Percentiles rank a stretch among this genome's conserved stretches.
Evolutionary conservation across 2,797 vertebrate species (phyloP).

Genomic region (Mycteria americana): DNA sequence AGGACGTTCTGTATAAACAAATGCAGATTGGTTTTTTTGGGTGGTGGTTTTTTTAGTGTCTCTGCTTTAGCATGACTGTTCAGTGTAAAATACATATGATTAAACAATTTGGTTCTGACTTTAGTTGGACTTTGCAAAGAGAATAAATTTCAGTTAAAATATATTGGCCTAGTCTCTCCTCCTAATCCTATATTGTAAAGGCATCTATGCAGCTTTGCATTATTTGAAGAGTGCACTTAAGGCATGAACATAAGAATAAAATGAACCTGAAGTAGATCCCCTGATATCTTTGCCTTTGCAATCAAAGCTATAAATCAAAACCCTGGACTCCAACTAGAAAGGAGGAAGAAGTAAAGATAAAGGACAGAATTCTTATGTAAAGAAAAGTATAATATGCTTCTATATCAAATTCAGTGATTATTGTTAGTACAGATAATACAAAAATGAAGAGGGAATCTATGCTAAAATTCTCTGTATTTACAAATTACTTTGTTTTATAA

Average conservation of each 20-base stretch:
- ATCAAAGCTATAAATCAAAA: background rate
- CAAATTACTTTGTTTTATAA: background rate
- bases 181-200: background rate
- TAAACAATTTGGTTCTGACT: background rate
- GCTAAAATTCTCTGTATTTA: background rate
- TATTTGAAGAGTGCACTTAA: background rate
- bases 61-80: background rate
- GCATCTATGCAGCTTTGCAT: background rate
- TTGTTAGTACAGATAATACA: background rate
- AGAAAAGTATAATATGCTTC: background rate
- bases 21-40: background rate
- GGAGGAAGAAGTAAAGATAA: background rate
- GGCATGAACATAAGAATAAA: background rate
- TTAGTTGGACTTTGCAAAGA: background rate
- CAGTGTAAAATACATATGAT: background rate
- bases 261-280: background rate
- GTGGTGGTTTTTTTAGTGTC: background rate
- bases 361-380: background rate
- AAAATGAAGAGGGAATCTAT: background rate
- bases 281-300: background rate
- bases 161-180: background rate
- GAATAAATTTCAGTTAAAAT: background rate
- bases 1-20: background rate
- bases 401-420: background rate
- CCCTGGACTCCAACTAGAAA: background rate